A percentile compares a stretch with the other conserved stretches of the same genome.
These are phyloP conservation scores for Anneissia japonica DNA, from an alignment of 35 echinoderm and acorn worm genomes.

Conservation along the genomic window DNA sequence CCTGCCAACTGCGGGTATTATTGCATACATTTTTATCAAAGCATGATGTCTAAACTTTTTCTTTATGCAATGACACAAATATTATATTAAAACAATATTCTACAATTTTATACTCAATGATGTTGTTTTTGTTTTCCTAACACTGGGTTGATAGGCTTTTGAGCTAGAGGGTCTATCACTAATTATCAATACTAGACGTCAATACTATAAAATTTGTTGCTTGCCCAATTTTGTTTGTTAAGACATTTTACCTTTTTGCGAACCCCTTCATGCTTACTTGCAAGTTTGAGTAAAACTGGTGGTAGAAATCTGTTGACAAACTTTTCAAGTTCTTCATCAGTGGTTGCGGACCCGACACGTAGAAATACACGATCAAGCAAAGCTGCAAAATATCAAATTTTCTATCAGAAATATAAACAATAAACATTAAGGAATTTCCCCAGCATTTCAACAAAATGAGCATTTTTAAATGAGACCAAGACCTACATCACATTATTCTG, in stretches of 20 bases:
- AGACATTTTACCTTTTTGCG: conserved; percentile 78
- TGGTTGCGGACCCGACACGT: conserved; percentile 79
- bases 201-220: not conserved
- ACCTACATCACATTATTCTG: too few species aligned
- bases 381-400: conserved; percentile 22
- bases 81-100: too few species aligned
- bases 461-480: too few species aligned
- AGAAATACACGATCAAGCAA: conserved; percentile 90
- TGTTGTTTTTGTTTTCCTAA: not conserved
- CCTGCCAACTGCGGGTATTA: too few species aligned
- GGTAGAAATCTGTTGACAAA: conserved; percentile 77
- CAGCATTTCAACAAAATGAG: too few species aligned
- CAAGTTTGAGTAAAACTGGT: conserved; percentile 89
- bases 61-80: too few species aligned
- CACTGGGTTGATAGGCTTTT: not conserved
- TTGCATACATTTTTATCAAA: too few species aligned
- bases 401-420: too few species aligned
- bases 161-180: not conserved
- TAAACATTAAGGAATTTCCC: too few species aligned
- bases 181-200: not conserved
- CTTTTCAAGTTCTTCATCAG: conserved; percentile 87
- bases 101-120: not conserved
- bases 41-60: too few species aligned
- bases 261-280: conserved; percentile 79
- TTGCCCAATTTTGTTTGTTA: not conserved